Evolutionary conservation across 2,888 invertebrate genomes (phyloP), one percentile per base, ranked within the genome.

Genomic region (Plagodis dolabraria): DNA sequence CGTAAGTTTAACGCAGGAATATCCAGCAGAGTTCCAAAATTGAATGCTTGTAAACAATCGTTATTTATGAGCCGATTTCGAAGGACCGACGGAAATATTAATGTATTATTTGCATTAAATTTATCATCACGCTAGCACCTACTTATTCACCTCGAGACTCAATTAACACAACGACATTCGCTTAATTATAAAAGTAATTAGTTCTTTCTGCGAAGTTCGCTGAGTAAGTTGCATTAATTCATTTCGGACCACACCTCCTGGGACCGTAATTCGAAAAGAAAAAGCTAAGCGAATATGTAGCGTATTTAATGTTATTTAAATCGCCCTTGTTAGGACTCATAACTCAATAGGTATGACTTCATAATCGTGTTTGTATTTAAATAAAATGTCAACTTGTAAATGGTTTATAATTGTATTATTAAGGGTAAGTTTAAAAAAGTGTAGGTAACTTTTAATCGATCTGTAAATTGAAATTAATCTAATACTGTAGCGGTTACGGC

Each of bases 141-240:
- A 81, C 77, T 85, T 80, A 80, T 77, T 84, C 79, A 83, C 75
- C 76, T 72, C 67, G 64, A 69, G 74, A 74, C 71, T 76, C 83
- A 84, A 85, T 86, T 85, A 86, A 77, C 70, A 62, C 75, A 78
- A 72, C 74, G 82, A 78, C 83, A 80, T 79, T 76, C 75, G 76
- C 76, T 84, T 85, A 80, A 85, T 86, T 83, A 77, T 75, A 84
- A 83, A 81, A 79, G 75, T 79, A 81, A 85, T 84, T 83, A 80
- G 79, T 77, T 80, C 69, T 76, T 82, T 79, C 69, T 71, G 70
- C 68, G 65, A 72, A 69, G 68, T 68, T 67, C 68, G 67, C 72
- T 71, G 67, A 60, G 52, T 60, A 62, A 57, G 57, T 60, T 63
- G 44, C 56, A 57, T 66, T 57, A 53, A 55, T 63, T 64, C 56